Conservation (phyloP, 2,113 vertebrate species). For the Falco punctatus region DNA sequence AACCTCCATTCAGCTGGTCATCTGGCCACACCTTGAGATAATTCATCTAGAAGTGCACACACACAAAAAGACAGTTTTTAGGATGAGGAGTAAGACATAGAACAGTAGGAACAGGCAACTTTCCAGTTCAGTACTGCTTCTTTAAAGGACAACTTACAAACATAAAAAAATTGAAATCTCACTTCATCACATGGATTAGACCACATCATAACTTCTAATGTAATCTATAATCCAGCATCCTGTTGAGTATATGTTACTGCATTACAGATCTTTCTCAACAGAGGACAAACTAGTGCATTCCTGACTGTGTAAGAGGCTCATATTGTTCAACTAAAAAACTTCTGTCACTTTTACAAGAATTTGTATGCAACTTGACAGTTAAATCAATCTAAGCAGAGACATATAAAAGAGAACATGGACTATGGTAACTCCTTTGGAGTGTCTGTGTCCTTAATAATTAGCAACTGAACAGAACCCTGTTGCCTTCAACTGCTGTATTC, state of each 20-base stretch:
- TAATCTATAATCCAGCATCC: background rate
- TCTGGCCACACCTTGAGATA: background rate
- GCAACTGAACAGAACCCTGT: background rate
- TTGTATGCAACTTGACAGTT: background rate
- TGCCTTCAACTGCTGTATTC: background rate
- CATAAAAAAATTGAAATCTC: background rate
- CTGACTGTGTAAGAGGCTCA: background rate
- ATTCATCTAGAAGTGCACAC: background rate
- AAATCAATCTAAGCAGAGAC: background rate
- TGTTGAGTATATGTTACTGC: background rate
- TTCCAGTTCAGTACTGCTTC: background rate
- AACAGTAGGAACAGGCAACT: background rate
- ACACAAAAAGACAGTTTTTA: background rate
- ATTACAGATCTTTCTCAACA: background rate
- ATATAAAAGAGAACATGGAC: background rate
- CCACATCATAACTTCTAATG: background rate
- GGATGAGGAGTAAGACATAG: background rate
- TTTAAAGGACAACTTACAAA: background rate
- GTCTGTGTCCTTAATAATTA: background rate
- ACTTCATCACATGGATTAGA: background rate
- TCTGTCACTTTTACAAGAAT: background rate
- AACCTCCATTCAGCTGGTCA: background rate
- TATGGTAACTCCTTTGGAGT: background rate
- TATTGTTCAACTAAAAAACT: background rate
- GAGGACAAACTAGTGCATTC: background rate